Base-by-base conservation (phyloP, 2,113 vertebrate genomes). In the Apodemus sylvaticus region DNA sequence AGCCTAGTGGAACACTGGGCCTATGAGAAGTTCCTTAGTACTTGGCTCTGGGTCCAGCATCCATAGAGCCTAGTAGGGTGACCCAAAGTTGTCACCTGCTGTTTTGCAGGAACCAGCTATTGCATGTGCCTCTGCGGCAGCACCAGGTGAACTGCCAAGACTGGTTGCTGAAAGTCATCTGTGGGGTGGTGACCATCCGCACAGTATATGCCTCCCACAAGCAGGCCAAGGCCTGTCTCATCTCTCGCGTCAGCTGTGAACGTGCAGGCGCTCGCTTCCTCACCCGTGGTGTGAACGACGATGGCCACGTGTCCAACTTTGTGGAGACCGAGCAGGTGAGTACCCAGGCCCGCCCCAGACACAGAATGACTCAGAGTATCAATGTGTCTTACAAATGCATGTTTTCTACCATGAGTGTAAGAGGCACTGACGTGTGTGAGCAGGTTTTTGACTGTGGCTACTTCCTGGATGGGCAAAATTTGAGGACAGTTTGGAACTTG, bases 321-420 rank as follows among this genome's bases (percentile, higher is more conserved):
- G 98, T 98, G 90, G 99, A 99, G 98, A 99, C 99, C 0, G 99
- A 99, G 91, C 99, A 99, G 98, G 99, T 99, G 90, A 95, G 97
- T 51, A 64, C 34, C 36, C 45, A 0, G 68, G 58, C 92, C 64
- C 0, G 1, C 2, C 29, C 0, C 0, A 14, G 82, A 55, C 36
- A 3, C 62, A 8, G 1, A 0, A 29, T 3, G 71, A 81, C 2
- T 55, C 66, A 0, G n/a, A 22, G 62, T 68, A 68, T 77, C 31
- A 34, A 16, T 73, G 14, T 29, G 42, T 20, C 42, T 89, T n/a
- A 14, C 0, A 76, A 5, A 53, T 3, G 1, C 0, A 0, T 0
- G 53, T 95, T 93, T 87, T 64, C 16, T 36, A 10, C 34, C 77
- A 39, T 74, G 66, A 60, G 62, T n/a, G 82, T 68, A 68, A 93